These are phyloP conservation scores for Pyrochroa serraticornis DNA, from an alignment of 2,888 invertebrate species.

Conservation along the genomic window DNA sequence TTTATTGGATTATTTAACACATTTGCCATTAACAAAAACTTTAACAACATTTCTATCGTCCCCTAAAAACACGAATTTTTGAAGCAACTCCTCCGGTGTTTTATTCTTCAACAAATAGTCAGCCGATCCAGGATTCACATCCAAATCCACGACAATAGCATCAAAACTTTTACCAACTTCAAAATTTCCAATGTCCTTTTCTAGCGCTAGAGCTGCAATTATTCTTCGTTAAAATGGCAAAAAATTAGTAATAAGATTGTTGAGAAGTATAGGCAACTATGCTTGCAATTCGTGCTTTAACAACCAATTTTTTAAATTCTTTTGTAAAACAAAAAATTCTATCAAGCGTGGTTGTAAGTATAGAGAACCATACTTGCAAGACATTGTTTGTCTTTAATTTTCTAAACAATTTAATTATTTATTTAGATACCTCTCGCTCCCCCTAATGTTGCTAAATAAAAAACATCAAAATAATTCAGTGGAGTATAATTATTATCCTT, in stretches of 20 bases:
- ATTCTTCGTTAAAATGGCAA: background rate
- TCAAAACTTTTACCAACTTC: slow-evolving; percentile 84
- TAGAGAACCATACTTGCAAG: background rate
- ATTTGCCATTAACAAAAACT: slow-evolving; percentile 77
- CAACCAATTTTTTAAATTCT: too few relatives aligned
- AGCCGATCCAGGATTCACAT: slow-evolving; percentile 56
- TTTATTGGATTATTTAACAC: slow-evolving; percentile 56
- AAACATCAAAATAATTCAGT: slow-evolving; percentile 75
- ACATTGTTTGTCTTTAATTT: background rate
- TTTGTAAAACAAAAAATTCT: background rate
- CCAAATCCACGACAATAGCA: slow-evolving; percentile 78
- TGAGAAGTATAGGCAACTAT: too few relatives aligned
- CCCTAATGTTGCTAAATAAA: slow-evolving; percentile 85
- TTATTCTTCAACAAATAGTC: slow-evolving; percentile 63
- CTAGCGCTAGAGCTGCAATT: slow-evolving; percentile 74
- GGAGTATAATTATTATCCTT: slow-evolving; percentile 54
- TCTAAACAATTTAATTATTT: background rate
- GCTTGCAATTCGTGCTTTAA: too few relatives aligned
- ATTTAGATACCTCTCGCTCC: slow-evolving; percentile 74
- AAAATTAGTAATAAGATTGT: background rate
- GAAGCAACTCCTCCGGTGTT: slow-evolving; percentile 66
- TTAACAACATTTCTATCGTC: slow-evolving; percentile 81
- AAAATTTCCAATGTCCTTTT: slow-evolving; percentile 80
- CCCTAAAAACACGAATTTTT: slow-evolving; percentile 79
- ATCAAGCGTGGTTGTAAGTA: background rate